Base-by-base conservation (phyloP, 2,113 vertebrate genomes). In the Hemichromis elongatus region DNA sequence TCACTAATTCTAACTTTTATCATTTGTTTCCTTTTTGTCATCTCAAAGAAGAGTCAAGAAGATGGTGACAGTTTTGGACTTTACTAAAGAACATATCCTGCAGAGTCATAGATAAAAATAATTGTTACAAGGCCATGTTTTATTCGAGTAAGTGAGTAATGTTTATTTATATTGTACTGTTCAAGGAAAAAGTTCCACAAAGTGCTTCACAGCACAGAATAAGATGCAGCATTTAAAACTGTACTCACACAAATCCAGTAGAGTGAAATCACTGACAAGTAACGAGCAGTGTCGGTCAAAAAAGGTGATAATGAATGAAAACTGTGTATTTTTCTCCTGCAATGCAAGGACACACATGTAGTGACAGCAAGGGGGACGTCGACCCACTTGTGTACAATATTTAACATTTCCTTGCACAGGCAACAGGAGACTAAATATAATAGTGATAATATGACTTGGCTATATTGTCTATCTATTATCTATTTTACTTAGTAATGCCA, bases 101-200 rank as follows among this genome's bases (percentile, higher is more conserved):
- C n/a, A n/a, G n/a, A n/a, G n/a, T n/a, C n/a, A n/a, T n/a, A n/a
- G n/a, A n/a, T n/a, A n/a, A n/a, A n/a, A n/a, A n/a, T n/a, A n/a
- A n/a, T n/a, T n/a, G n/a, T n/a, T n/a, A n/a, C n/a, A n/a, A n/a
- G n/a, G 59, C 2, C 1, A 30, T 37, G 30, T 63, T 63, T 63
- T n/a, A 37, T 5, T 63, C 59, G 18, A 63, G 59, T 63, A 63
- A 37, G 18, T 18, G 37, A 37, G 30, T 63, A 63, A n/a, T 37
- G 30, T 37, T 63, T 63, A 63, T 63, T n/a, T 63, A 63, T 30
- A 18, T 63, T 1, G 6, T 30, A 37, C 30, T 37, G 28, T 63
- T 63, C 37, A 0, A n/a, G 59, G 14, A 5, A 63, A 0, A 63
- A n/a, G 2, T 4, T 63, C n/a, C 4, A 63, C 18, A n/a, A 7